phyloP scores from a whole-genome alignment of 2,888 invertebrate genomes.

The Agrilus cyanescens region DNA sequence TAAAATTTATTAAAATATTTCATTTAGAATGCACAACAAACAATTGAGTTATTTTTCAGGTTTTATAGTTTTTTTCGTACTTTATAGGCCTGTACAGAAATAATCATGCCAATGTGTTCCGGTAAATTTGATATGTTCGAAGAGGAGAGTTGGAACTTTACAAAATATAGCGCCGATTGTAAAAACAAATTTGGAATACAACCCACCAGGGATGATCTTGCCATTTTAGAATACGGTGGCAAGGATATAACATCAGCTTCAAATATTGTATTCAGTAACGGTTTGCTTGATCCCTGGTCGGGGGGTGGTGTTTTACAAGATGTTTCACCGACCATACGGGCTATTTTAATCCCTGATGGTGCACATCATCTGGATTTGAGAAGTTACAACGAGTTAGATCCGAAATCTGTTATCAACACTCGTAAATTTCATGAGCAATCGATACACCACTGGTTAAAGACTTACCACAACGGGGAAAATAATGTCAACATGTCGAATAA shows the following conservation, averaged over 20 bases:
- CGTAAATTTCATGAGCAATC: slow-evolving; percentile 48
- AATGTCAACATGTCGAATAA: too few species aligned
- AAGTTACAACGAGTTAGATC: slow-evolving; percentile 49
- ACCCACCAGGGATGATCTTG: slow-evolving; percentile 49
- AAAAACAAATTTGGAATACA: slow-evolving; percentile 53
- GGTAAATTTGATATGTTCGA: slow-evolving; percentile 71
- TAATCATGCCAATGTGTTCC: slow-evolving; percentile 91
- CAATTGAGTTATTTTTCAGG: too few species aligned
- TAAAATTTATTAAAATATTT: too few species aligned
- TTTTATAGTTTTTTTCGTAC: background rate
- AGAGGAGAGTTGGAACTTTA: slow-evolving; percentile 59
- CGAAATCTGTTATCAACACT: slow-evolving; percentile 49
- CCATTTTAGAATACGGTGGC: slow-evolving; percentile 71
- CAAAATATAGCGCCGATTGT: slow-evolving; percentile 54
- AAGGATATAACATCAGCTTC: slow-evolving; percentile 52
- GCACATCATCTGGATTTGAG: slow-evolving; percentile 82
- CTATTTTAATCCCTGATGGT: slow-evolving; percentile 66
- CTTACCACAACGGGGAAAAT: too few species aligned
- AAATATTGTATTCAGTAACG: slow-evolving; percentile 74
- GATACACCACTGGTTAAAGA: slow-evolving; percentile 49
- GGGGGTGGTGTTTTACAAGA: slow-evolving; percentile 69
- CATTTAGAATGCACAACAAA: too few species aligned
- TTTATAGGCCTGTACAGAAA: slow-evolving; percentile 79
- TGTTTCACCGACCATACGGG: slow-evolving; percentile 49
- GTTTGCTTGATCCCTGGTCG: slow-evolving; percentile 78